Evolutionary conservation across 2,113 vertebrate species (phyloP), one percentile per base, ranked within the genome.

Genomic region (Zootoca vivipara): DNA sequence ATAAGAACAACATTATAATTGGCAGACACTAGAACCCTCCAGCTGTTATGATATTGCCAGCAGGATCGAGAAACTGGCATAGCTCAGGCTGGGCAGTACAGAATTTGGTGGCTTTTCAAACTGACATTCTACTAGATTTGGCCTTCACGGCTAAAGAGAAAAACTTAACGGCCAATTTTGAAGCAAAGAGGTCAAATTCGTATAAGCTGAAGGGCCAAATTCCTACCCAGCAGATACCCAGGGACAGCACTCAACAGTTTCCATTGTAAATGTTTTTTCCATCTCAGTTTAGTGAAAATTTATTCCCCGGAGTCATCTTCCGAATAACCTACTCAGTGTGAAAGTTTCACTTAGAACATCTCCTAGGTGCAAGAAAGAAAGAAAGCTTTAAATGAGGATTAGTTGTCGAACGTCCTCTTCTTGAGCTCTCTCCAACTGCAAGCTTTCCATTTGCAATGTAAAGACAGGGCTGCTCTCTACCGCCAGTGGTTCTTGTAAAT

Each of bases 1-100:
- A n/a, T 7, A 2, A 5, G n/a, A 1, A 0, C 52, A 72, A 5
- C 0, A 3, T 0, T 28, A 69, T 52, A 81, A 12, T 58, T 79
- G 62, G 30, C 46, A 70, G 46, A 35, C 33, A 56, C 22, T 33
- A 56, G n/a, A 38, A 42, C 8, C 72, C 46, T 28, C 72, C 13
- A 69, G 26, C 22, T 82, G 28, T 72, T 56, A 62, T 38, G 7
- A 24, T 15, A 70, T 64, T 77, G 35, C 8, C 35, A 80, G 35
- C 5, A 42, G 30, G 22, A n/a, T 64, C 35, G 64, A 42, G 12
- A 62, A 42, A 42, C 38, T 73, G 64, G 8, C 35, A 33, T 33
- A 7, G 56, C 52, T 58, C 16, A 58, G 15, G 16, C 24, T 62
- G 52, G 35, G 67, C 26, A 73, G 3, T 46, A 82, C 20, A 75